These are phyloP conservation scores for Drosophila nigrodunni DNA, from an alignment of 1,140 invertebrate genomes.

Conservation along the genomic window DNA sequence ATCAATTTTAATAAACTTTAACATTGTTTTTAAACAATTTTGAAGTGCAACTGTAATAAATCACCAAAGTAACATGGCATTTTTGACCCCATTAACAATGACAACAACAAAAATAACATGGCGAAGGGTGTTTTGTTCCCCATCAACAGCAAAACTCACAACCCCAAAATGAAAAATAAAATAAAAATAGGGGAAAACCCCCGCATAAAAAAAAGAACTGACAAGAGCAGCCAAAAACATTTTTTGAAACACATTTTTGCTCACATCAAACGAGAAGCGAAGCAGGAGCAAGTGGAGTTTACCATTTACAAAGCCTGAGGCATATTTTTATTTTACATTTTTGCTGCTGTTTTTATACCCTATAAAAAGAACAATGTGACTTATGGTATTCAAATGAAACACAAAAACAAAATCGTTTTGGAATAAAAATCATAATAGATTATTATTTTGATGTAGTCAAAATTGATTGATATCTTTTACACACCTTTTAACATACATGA, in stretches of 20 bases:
- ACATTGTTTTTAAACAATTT: slow-evolving; percentile 32
- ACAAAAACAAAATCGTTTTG: not conserved
- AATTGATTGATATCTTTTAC: too few species aligned
- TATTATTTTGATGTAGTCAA: too few species aligned
- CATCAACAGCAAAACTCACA: not conserved
- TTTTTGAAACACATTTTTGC: slow-evolving; percentile 50
- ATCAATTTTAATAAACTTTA: slow-evolving; percentile 54
- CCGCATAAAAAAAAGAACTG: slow-evolving; percentile 17
- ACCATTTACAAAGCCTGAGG: slow-evolving; percentile 27
- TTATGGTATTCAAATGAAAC: too few species aligned
- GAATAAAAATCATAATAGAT: not conserved
- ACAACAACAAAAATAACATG: slow-evolving; percentile 13
- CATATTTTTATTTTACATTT: not conserved
- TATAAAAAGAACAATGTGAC: not conserved
- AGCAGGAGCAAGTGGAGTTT: slow-evolving; percentile 44
- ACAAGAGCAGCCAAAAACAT: slow-evolving; percentile 51
- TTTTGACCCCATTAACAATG: slow-evolving; percentile 59
- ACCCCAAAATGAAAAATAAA: not conserved
- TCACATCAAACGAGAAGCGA: slow-evolving; percentile 55
- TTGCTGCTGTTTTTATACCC: slow-evolving; percentile 12
- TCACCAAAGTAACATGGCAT: slow-evolving; percentile 22
- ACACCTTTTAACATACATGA: too few species aligned
- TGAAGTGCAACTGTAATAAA: slow-evolving; percentile 48
- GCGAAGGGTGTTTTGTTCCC: slow-evolving; percentile 22
- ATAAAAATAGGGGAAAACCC: not conserved